Evolutionary conservation across 1,140 invertebrate species (phyloP).

Genomic region (Laodelphax striatellus): DNA sequence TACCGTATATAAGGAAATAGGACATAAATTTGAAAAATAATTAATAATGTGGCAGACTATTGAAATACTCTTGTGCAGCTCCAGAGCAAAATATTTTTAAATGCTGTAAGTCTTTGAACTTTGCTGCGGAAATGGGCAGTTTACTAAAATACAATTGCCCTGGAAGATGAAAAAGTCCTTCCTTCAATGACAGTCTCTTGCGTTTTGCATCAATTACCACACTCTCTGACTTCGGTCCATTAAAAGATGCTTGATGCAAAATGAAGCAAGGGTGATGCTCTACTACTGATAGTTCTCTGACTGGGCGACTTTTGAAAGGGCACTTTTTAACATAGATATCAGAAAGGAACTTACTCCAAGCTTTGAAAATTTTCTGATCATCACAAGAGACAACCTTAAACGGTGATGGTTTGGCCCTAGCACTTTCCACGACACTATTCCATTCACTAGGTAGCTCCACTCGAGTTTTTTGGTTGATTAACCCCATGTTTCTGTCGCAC

Average conservation of each 20-base stretch:
- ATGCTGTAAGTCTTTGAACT: slow-evolving; percentile 6
- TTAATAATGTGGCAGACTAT: neutral
- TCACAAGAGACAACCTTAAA: slow-evolving; percentile 9
- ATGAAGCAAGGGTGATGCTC: slow-evolving; percentile 4
- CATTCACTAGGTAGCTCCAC: slow-evolving; percentile 11
- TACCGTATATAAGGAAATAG: neutral
- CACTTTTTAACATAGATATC: slow-evolving; percentile 1
- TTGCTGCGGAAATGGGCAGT: slow-evolving; percentile 1
- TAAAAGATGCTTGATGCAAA: slow-evolving; percentile 4
- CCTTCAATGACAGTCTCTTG: slow-evolving; percentile 4
- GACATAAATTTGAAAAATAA: neutral
- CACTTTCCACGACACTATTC: neutral
- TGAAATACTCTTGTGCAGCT: slow-evolving; percentile 10
- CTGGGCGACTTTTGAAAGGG: slow-evolving; percentile 1
- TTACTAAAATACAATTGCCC: neutral
- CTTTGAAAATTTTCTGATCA: slow-evolving; percentile 1
- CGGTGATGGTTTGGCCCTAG: slow-evolving; percentile 7
- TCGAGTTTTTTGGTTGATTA: slow-evolving; percentile 10
- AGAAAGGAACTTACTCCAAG: slow-evolving; percentile 8
- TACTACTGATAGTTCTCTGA: slow-evolving; percentile 5
- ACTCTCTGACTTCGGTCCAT: slow-evolving; percentile 10
- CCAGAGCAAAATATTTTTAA: slow-evolving; percentile 8
- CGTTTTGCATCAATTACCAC: slow-evolving; percentile 6
- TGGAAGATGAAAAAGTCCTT: slow-evolving; percentile 5
- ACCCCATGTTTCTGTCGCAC: slow-evolving; percentile 15